Percentiles rank a stretch among this genome's conserved stretches.
These are phyloP conservation scores for Malaclemys terrapin DNA, from an alignment of 2,113 vertebrate genomes.

Conservation along the genomic window DNA sequence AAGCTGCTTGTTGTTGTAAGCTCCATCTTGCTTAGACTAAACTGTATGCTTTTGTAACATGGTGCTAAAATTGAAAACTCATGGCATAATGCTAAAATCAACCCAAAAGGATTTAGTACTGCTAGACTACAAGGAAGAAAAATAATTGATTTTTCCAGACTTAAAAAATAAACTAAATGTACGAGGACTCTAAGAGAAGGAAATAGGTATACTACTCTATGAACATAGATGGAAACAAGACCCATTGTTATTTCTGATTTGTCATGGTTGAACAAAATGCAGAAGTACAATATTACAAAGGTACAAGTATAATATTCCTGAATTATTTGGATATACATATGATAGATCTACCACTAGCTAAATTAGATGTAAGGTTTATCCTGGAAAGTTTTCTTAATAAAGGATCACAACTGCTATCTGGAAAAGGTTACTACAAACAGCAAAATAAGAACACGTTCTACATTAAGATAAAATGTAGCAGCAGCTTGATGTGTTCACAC, in stretches of 20 bases:
- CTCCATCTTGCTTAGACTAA: background rate
- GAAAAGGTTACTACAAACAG: background rate
- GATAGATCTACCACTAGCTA: background rate
- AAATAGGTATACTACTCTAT: background rate
- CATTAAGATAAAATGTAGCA: background rate
- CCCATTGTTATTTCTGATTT: background rate
- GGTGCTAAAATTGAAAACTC: slow-evolving; percentile 7
- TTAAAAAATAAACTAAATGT: background rate
- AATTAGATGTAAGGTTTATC: background rate
- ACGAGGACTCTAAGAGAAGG: background rate
- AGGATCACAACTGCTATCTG: background rate
- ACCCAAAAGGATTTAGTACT: background rate
- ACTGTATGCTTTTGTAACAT: background rate
- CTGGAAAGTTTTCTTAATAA: slow-evolving; percentile 1
- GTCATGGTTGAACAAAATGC: background rate
- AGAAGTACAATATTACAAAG: background rate
- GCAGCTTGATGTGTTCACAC: background rate
- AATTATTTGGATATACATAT: background rate
- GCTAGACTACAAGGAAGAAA: background rate
- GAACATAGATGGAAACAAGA: background rate
- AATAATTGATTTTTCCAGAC: background rate
- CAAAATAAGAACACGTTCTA: background rate
- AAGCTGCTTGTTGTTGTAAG: background rate
- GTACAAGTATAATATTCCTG: background rate
- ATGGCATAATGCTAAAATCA: background rate